These are phyloP conservation scores for Pseudomyrmex cubaensis DNA, from an alignment of 1,140 invertebrate genomes.

Conservation along the genomic window DNA sequence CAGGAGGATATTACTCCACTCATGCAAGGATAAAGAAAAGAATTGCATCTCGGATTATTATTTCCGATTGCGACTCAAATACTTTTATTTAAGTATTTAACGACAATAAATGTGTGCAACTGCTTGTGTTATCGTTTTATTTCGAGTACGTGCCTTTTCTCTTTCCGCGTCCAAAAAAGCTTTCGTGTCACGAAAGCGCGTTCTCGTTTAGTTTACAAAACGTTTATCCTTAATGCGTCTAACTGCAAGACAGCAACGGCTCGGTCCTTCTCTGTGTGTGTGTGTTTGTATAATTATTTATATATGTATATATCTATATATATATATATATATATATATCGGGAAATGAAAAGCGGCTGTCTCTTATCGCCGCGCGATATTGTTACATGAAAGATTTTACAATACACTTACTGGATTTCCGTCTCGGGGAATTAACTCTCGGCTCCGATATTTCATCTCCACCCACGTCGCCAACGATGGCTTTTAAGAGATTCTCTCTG, in stretches of 20 bases:
- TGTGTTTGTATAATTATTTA: not conserved
- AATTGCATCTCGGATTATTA: constrained; percentile 11
- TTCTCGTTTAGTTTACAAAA: constrained; percentile 72
- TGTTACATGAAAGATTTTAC: constrained; percentile 48
- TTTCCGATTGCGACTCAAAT: not conserved
- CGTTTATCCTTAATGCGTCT: constrained; percentile 74
- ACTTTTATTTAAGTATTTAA: not conserved
- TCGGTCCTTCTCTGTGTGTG: constrained; percentile 48
- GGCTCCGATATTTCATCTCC: constrained; percentile 39
- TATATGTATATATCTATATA: not conserved
- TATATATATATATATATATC: not conserved
- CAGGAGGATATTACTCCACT: not conserved
- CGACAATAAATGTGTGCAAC: constrained; percentile 3
- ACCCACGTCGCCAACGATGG: constrained; percentile 11
- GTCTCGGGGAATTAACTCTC: constrained; percentile 25
- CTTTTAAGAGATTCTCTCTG: constrained; percentile 23
- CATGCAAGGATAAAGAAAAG: not conserved
- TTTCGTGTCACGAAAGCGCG: constrained; percentile 61
- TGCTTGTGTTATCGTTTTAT: constrained; percentile 8
- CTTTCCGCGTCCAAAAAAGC: constrained; percentile 62
- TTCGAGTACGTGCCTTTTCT: constrained; percentile 46
- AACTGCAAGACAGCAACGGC: constrained; percentile 69
- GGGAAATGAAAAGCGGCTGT: constrained; percentile 35
- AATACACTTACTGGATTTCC: constrained; percentile 4
- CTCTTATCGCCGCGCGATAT: constrained; percentile 31